Evolutionary conservation across 2,797 vertebrate genomes (phyloP), one percentile per base, ranked within the genome.

Genomic region (Spinus olivaceus): DNA sequence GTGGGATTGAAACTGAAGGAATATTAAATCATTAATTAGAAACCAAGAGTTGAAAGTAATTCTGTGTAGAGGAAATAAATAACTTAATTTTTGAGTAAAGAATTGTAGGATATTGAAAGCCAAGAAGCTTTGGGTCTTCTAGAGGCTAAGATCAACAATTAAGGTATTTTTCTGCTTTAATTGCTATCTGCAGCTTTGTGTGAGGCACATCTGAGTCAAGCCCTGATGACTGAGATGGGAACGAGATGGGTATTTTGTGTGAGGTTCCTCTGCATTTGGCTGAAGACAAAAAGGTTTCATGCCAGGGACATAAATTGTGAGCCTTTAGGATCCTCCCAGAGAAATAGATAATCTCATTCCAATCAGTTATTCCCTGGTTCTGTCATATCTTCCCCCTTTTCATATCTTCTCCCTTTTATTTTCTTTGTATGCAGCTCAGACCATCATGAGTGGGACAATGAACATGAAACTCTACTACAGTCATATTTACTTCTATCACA

Each of bases 381-480:
- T 28, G 30, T 46, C 8, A 5, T 46, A 14, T n/a, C 19, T 57
- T 84, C 39, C 7, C 10, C 8, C 7, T 65, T 2, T n/a, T 41
- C 39, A 39, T 39, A 39, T 39, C 39, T 23, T 51, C 11, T 42
- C 12, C 8, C 6, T 70, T 2, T n/a, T 37, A 17, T 54, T 89
- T 69, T 63, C 4, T 37, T 20, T 5, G 0, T 22, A 46, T 3
- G 0, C 18, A 61, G 11, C 30, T 76, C 65, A 69, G 35, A 69
- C 28, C 12, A 60, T 39, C 18, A 27, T 15, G n/a, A 32, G 37
- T 21, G 6, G 9, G 14, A 5, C 15, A 69, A 37, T 24, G 49
- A 59, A 14, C 12, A 32, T 7, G 35, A 74, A 30, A 35, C 7
- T 61, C 10, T 47, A 10, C 14, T 8, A 35, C 7, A 46, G 10